Conservation (phyloP, 2,888 invertebrate genomes). For the Charanyca ferruginea region DNA sequence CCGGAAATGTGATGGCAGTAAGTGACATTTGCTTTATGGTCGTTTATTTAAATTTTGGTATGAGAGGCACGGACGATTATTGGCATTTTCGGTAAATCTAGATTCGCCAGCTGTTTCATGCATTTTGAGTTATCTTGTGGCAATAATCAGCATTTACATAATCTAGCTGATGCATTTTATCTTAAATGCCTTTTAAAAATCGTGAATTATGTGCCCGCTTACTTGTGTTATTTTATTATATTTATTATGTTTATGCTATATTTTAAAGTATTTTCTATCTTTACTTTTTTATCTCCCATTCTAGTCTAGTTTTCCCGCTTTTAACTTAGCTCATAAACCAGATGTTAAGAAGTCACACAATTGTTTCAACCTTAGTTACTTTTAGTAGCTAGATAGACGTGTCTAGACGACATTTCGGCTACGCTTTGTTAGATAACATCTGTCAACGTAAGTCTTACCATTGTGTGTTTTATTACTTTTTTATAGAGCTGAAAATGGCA, state of each 20-base stretch:
- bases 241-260: too few species aligned
- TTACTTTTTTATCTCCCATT: slow-evolving; percentile 24
- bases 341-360: slow-evolving; percentile 36
- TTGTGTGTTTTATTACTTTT: slow-evolving; percentile 51
- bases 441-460: slow-evolving; percentile 24
- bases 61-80: not conserved
- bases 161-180: too few species aligned
- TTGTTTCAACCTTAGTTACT: slow-evolving; percentile 38
- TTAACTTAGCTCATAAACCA: slow-evolving; percentile 30
- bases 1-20: not conserved
- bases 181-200: too few species aligned
- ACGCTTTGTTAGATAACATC: slow-evolving; percentile 64
- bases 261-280: slow-evolving; percentile 1
- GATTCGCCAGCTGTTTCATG: not conserved
- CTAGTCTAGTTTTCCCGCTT: slow-evolving; percentile 21
- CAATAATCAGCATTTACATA: too few species aligned
- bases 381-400: slow-evolving; percentile 39
- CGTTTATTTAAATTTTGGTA: not conserved
- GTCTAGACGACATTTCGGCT: slow-evolving; percentile 65
- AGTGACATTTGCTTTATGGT: not conserved
- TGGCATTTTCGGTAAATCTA: not conserved
- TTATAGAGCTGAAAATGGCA: slow-evolving; percentile 41
- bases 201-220: too few species aligned
- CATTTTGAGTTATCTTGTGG: too few species aligned
- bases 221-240: too few species aligned